phyloP scores from a whole-genome alignment of 2,888 invertebrate genomes.

The Pseudanteris insignis region DNA sequence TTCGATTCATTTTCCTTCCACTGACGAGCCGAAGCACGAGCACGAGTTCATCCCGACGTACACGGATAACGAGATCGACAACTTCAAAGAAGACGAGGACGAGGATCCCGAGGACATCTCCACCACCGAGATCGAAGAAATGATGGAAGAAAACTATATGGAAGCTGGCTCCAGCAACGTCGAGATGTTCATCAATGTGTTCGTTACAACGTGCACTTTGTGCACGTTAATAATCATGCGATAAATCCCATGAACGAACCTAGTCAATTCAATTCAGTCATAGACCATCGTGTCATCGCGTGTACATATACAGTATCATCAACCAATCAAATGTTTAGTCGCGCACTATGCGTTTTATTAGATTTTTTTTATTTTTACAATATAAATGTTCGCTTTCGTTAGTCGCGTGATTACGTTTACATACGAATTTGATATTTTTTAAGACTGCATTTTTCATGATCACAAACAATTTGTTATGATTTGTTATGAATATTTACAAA shows the following conservation, averaged over 20 bases:
- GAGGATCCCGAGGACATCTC: constrained; percentile 25
- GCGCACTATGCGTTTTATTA: too few relatives aligned
- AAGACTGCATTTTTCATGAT: too few relatives aligned
- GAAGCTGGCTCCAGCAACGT: constrained; percentile 38
- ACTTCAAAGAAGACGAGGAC: constrained; percentile 15
- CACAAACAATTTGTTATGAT: too few relatives aligned
- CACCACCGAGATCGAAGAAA: constrained; percentile 21
- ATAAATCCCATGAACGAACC: constrained; percentile 18
- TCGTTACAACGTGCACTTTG: constrained; percentile 33
- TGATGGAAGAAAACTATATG: constrained; percentile 9
- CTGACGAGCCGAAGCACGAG: not conserved
- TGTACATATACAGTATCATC: too few relatives aligned
- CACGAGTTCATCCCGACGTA: constrained; percentile 1
- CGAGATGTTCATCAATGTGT: constrained; percentile 33
- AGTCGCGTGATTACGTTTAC: too few relatives aligned
- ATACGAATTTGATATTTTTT: too few relatives aligned
- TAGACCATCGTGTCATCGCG: constrained; percentile 1
- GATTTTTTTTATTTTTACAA: too few relatives aligned
- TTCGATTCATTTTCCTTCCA: too few relatives aligned
- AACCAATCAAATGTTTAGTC: too few relatives aligned
- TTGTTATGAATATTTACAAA: too few relatives aligned
- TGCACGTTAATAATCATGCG: constrained; percentile 37
- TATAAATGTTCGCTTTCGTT: too few relatives aligned
- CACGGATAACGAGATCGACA: constrained; percentile 25
- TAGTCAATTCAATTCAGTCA: constrained; percentile 26